phyloP scores from a whole-genome alignment of 2,797 vertebrate genomes.

The Channallabes apus region DNA sequence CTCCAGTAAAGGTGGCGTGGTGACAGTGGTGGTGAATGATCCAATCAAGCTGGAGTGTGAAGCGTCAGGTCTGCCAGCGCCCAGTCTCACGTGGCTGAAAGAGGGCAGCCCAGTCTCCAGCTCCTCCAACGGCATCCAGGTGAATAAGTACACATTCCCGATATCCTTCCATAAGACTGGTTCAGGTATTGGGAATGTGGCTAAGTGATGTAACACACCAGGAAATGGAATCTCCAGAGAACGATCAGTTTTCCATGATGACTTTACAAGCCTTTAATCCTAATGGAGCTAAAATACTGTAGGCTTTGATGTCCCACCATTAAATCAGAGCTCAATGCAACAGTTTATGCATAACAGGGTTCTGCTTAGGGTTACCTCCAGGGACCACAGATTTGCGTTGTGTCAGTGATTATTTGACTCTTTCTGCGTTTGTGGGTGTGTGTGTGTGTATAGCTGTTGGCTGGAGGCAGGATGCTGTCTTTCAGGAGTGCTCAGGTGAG shows the following conservation, averaged over 20 bases:
- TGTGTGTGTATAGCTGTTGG: slow-evolving; percentile 78
- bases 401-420: neutral
- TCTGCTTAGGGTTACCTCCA: neutral
- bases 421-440: slow-evolving; percentile 14
- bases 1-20: slow-evolving; percentile 77
- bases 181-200: neutral
- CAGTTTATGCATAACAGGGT: neutral
- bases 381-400: neutral
- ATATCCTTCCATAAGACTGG: too few relatives aligned
- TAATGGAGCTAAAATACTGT: too few relatives aligned
- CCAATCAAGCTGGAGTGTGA: slow-evolving; percentile 86
- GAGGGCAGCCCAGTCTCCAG: slow-evolving; percentile 93
- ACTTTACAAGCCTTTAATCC: neutral
- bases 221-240: neutral
- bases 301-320: too few relatives aligned
- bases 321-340: neutral
- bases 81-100: slow-evolving; percentile 95
- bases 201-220: neutral
- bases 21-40: slow-evolving; percentile 89
- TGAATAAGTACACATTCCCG: slow-evolving; percentile 51
- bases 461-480: slow-evolving; percentile 82
- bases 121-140: slow-evolving; percentile 86
- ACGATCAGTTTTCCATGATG: neutral
- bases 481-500: slow-evolving; percentile 85
- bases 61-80: slow-evolving; percentile 88